A percentile compares a stretch with the other conserved stretches of the same genome.
Evolutionary conservation across 2,888 invertebrate genomes (phyloP).

Genomic region (Hemistola chrysoprasaria): DNA sequence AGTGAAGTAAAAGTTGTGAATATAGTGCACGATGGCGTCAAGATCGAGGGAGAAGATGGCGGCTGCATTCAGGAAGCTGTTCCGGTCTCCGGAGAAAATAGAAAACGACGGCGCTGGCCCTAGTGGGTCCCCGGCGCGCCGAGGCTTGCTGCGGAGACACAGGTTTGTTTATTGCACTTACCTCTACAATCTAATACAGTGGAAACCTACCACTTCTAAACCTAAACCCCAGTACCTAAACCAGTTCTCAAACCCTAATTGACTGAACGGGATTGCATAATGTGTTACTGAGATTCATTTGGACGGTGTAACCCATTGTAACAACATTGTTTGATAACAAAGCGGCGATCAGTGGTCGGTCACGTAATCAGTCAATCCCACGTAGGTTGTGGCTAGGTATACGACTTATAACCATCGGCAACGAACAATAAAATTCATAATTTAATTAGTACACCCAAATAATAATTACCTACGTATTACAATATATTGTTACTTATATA

Average conservation of each 20-base stretch:
- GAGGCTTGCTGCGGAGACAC: conserved; percentile 76
- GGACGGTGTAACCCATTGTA: conserved; percentile 19
- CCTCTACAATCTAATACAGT: too few relatives aligned
- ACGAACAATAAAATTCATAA: conserved; percentile 9
- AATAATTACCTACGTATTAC: too few relatives aligned
- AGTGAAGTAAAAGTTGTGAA: conserved; percentile 45
- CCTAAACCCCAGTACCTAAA: too few relatives aligned
- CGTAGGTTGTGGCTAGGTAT: too few relatives aligned
- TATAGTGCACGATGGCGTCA: conserved; percentile 85
- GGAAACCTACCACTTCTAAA: too few relatives aligned
- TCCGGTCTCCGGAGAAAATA: conserved; percentile 87
- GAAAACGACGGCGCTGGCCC: conserved; percentile 84
- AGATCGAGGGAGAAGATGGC: conserved; percentile 92
- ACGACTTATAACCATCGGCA: conserved; percentile 2
- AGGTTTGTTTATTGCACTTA: too few relatives aligned
- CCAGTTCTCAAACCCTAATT: too few relatives aligned
- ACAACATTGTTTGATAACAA: conserved; percentile 26
- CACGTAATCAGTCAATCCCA: conserved; percentile 22
- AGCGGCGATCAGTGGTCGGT: conserved; percentile 18
- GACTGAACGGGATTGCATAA: conserved; percentile 3
- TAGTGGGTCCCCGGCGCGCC: conserved; percentile 83
- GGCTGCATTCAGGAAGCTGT: conserved; percentile 89
- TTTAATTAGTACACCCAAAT: too few relatives aligned
- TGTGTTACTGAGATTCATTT: conserved; percentile 5
- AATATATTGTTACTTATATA: too few relatives aligned